phyloP scores from a whole-genome alignment of 2,888 invertebrate genomes.

The Alloplasta piceator region DNA sequence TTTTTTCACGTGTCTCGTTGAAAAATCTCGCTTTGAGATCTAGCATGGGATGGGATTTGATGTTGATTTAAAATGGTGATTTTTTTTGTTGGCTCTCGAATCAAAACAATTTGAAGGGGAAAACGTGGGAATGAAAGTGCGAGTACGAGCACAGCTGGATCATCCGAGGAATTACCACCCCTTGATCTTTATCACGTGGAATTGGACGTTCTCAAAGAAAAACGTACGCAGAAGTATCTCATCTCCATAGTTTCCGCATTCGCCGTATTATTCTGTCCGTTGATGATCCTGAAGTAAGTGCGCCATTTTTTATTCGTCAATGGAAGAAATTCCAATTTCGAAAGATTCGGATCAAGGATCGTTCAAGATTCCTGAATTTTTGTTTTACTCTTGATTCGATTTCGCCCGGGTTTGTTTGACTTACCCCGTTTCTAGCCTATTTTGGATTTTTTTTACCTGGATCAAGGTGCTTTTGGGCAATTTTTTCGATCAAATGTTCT shows the following conservation, averaged over 20 bases:
- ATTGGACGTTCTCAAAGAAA: constrained; percentile 86
- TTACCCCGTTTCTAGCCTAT: too few species aligned
- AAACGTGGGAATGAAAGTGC: constrained; percentile 65
- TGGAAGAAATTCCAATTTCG: neutral
- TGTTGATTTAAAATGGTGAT: too few species aligned
- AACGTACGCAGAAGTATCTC: constrained; percentile 88
- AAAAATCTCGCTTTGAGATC: too few species aligned
- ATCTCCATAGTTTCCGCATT: constrained; percentile 88
- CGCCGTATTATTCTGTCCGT: constrained; percentile 88
- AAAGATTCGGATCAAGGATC: neutral
- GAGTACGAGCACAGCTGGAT: constrained; percentile 56
- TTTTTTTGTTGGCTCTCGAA: too few species aligned
- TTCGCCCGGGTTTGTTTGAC: neutral
- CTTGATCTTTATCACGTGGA: constrained; percentile 85
- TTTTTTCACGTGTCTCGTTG: too few species aligned
- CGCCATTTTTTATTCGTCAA: neutral
- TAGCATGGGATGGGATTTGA: too few species aligned
- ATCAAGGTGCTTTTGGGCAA: too few species aligned
- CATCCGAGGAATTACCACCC: constrained; percentile 71
- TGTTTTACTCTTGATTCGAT: neutral
- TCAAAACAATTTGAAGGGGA: constrained; percentile 66
- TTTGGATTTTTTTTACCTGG: too few species aligned
- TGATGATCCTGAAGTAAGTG: constrained; percentile 85
- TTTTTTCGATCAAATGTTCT: too few species aligned
- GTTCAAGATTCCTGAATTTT: neutral